These are phyloP conservation scores for Unio pictorum DNA, from an alignment of 2,888 invertebrate genomes.

Conservation along the genomic window DNA sequence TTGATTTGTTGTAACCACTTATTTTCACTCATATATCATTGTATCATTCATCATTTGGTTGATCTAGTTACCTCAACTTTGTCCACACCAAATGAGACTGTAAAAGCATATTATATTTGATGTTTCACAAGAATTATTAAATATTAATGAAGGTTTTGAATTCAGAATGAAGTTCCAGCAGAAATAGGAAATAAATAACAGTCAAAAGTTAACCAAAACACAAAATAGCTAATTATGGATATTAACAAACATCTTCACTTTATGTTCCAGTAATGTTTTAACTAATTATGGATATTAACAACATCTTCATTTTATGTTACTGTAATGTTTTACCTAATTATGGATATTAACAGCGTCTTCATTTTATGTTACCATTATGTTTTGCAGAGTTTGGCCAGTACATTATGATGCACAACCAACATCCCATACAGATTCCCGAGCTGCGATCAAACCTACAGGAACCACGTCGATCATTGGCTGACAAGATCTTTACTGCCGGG, in stretches of 20 bases:
- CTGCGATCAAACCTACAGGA: slow-evolving; percentile 66
- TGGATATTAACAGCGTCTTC: background rate
- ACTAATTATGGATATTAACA: too few relatives aligned
- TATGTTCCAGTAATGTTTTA: slow-evolving; percentile 11
- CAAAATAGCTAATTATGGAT: background rate
- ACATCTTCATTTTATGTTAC: background rate
- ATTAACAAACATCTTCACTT: background rate
- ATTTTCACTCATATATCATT: too few relatives aligned
- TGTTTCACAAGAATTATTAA: too few relatives aligned
- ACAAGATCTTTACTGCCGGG: slow-evolving; percentile 60
- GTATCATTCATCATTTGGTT: too few relatives aligned
- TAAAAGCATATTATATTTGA: too few relatives aligned
- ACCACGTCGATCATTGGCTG: slow-evolving; percentile 63
- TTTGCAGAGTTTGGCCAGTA: slow-evolving; percentile 61
- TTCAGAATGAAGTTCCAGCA: too few relatives aligned
- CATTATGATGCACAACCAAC: slow-evolving; percentile 41
- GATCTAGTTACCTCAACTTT: too few relatives aligned
- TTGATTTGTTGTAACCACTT: too few relatives aligned
- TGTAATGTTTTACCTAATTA: slow-evolving; percentile 14
- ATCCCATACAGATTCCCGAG: slow-evolving; percentile 68
- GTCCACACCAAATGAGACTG: too few relatives aligned
- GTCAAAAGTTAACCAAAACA: background rate
- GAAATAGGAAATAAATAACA: too few relatives aligned
- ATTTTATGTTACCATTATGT: background rate
- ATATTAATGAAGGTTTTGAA: too few relatives aligned